Evolutionary conservation across 2,113 vertebrate species (phyloP).

Genomic region (Oreochromis spilurus): DNA sequence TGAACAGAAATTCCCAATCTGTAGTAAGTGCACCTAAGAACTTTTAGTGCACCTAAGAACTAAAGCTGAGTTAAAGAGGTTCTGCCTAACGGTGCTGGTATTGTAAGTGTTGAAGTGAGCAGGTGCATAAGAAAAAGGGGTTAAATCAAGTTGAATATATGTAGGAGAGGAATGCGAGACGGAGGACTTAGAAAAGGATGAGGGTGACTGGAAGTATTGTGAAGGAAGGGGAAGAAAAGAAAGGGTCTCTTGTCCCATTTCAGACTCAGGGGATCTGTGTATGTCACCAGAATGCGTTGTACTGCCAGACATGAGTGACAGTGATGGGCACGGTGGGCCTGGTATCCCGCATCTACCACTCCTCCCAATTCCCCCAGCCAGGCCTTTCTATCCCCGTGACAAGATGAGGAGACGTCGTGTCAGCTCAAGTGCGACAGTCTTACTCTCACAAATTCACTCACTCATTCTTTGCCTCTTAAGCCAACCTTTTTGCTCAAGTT

Average conservation of each 20-base stretch:
- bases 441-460: slow-evolving; percentile 7
- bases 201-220: neutral
- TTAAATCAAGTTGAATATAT: neutral
- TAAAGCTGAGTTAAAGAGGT: neutral
- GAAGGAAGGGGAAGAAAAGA: neutral
- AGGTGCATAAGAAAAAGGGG: neutral
- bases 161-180: neutral
- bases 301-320: slow-evolving; percentile 62
- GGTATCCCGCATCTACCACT: slow-evolving; percentile 33
- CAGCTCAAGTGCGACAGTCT: slow-evolving; percentile 44
- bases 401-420: slow-evolving; percentile 58
- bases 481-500: neutral
- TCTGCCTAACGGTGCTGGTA: accelerated
- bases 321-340: slow-evolving; percentile 53
- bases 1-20: neutral
- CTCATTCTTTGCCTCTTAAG: neutral
- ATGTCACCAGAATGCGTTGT: slow-evolving; percentile 44
- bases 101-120: neutral
- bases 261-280: slow-evolving; percentile 33
- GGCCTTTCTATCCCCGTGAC: slow-evolving; percentile 51
- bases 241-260: slow-evolving; percentile 14
- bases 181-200: neutral
- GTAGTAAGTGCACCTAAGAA: neutral
- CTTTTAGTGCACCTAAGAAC: neutral
- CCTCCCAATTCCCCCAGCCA: slow-evolving; percentile 51